These are phyloP conservation scores for Apolygus lucorum DNA, from an alignment of 1,140 invertebrate species.

Conservation along the genomic window DNA sequence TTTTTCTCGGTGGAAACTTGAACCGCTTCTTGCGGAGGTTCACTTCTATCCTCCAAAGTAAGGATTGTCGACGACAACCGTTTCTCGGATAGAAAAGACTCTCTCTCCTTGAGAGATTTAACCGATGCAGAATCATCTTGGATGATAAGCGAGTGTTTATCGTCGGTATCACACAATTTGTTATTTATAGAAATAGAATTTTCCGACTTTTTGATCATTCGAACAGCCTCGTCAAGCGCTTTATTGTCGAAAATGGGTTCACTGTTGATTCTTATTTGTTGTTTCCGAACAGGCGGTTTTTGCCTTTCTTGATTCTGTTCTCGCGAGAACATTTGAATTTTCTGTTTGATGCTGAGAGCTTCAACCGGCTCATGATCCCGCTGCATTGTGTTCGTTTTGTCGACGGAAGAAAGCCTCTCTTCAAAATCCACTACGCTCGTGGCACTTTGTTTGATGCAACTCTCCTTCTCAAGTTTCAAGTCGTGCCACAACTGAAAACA, in stretches of 20 bases:
- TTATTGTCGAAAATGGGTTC: constrained; percentile 24
- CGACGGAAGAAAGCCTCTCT: constrained; percentile 25
- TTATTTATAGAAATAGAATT: too few relatives aligned
- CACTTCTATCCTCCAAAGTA: neutral
- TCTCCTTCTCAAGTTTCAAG: constrained; percentile 42
- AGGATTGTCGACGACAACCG: too few relatives aligned
- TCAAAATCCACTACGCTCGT: constrained; percentile 28
- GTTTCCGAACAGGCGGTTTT: constrained; percentile 19
- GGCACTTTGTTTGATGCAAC: constrained; percentile 28
- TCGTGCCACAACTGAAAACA: constrained; percentile 54
- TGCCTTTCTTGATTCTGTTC: constrained; percentile 26
- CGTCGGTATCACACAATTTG: neutral
- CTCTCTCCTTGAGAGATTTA: neutral
- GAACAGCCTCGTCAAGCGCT: constrained; percentile 4
- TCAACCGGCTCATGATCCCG: constrained; percentile 6
- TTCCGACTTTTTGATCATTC: constrained; percentile 9
- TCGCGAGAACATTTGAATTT: constrained; percentile 32
- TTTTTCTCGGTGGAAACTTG: too few relatives aligned
- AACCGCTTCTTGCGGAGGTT: neutral
- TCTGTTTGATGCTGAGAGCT: constrained; percentile 28
- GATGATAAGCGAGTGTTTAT: neutral
- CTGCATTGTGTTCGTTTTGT: neutral
- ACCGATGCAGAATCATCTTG: neutral
- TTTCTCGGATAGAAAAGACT: neutral
- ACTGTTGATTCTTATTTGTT: constrained; percentile 26